Evolutionary conservation across 2,797 vertebrate species (phyloP).

Genomic region (Neolamprologus multifasciatus): DNA sequence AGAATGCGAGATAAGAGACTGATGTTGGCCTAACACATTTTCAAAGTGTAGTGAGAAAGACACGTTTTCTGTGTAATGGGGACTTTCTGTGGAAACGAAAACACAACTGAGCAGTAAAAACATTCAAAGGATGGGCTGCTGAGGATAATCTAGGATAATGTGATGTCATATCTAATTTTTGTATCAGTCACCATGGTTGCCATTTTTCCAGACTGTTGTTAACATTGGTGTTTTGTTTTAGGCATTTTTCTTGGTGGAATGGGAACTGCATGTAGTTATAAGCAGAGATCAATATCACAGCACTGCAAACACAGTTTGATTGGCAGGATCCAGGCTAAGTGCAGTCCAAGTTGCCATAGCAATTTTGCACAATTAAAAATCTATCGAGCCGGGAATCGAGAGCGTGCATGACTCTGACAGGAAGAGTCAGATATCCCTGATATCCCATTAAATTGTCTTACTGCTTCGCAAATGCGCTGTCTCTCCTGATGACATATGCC

Average conservation of each 20-base stretch:
- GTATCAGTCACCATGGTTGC: neutral
- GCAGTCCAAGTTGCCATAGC: neutral
- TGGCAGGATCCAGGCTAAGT: neutral
- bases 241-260: neutral
- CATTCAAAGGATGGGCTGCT: neutral
- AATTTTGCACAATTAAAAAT: neutral
- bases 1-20: neutral
- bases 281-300: neutral
- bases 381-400: neutral
- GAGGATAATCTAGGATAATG: neutral
- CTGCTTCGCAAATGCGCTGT: neutral
- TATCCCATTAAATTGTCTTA: neutral
- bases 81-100: neutral
- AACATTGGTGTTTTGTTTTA: neutral
- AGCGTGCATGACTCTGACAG: neutral
- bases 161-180: neutral
- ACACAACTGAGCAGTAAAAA: neutral
- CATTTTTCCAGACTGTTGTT: neutral
- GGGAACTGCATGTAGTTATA: neutral
- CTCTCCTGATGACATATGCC: neutral
- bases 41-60: neutral
- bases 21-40: neutral
- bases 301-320: neutral
- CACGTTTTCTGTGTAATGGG: neutral
- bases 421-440: neutral